Conservation (phyloP, 2,113 vertebrate species). For the Cariama cristata region DNA sequence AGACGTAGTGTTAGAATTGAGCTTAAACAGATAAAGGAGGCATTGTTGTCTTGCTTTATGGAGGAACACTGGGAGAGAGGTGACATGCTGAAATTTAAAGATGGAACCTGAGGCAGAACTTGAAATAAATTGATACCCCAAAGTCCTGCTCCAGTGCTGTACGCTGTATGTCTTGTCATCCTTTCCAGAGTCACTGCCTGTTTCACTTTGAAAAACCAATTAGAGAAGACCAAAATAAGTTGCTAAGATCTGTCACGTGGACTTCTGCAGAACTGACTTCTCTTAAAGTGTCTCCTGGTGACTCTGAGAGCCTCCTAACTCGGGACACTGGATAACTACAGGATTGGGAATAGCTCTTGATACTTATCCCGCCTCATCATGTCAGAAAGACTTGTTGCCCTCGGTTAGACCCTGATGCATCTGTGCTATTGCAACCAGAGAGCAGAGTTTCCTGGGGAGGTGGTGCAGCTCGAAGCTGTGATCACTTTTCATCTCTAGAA, state of each 20-base stretch:
- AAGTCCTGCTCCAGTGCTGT: background rate
- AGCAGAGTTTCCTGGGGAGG: background rate
- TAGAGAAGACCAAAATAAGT: background rate
- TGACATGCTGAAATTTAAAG: background rate
- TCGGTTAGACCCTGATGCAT: background rate
- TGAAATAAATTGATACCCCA: background rate
- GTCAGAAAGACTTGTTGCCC: background rate
- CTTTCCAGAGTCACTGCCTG: background rate
- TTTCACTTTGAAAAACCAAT: background rate
- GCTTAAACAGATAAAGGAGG: background rate
- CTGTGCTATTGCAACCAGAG: background rate
- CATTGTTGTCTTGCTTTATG: background rate
- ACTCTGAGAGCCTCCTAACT: background rate
- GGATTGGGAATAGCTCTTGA: background rate
- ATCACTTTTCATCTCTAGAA: background rate
- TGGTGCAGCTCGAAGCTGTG: background rate
- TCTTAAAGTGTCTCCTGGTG: background rate
- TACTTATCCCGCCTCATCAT: rapidly evolving
- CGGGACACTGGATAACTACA: background rate
- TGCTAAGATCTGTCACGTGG: rapidly evolving
- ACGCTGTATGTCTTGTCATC: background rate
- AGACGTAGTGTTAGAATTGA: background rate
- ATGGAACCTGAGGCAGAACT: background rate
- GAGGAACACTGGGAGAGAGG: background rate
- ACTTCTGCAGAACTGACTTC: background rate